These are phyloP conservation scores for Alligator sinensis DNA, from an alignment of 2,113 vertebrate species.

Conservation along the genomic window DNA sequence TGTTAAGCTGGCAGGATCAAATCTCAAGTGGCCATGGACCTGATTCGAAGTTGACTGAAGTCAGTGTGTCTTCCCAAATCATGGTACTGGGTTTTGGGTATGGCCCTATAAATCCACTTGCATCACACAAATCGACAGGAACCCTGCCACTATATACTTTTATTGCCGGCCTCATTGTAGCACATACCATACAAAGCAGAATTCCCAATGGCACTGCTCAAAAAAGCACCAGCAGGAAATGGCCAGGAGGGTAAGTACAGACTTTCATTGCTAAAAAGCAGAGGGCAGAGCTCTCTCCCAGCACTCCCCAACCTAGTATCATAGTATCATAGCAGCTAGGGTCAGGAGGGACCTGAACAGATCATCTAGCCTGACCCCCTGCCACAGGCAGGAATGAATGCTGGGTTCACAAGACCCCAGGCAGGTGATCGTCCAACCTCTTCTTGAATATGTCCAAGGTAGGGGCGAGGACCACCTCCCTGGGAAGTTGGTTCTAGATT, in stretches of 20 bases:
- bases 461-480: no score
- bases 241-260: no score
- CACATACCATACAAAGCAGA: background rate
- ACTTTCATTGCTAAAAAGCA: background rate
- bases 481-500: no score
- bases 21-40: fast-evolving
- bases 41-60: background rate
- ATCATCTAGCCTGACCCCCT: no score
- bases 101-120: background rate
- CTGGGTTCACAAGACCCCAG: no score
- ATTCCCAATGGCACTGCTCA: fast-evolving
- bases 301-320: background rate
- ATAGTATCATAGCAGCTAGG: no score
- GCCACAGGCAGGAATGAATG: no score
- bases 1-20: fast-evolving
- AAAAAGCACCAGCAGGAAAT: fast-evolving
- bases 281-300: background rate
- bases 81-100: background rate
- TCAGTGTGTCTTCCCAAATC: fast-evolving
- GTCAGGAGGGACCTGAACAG: no score
- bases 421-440: no score
- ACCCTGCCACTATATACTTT: background rate
- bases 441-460: no score
- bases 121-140: background rate
- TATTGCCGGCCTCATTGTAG: background rate